phyloP scores from a whole-genome alignment of 2,113 vertebrate genomes.

The Zeus faber region DNA sequence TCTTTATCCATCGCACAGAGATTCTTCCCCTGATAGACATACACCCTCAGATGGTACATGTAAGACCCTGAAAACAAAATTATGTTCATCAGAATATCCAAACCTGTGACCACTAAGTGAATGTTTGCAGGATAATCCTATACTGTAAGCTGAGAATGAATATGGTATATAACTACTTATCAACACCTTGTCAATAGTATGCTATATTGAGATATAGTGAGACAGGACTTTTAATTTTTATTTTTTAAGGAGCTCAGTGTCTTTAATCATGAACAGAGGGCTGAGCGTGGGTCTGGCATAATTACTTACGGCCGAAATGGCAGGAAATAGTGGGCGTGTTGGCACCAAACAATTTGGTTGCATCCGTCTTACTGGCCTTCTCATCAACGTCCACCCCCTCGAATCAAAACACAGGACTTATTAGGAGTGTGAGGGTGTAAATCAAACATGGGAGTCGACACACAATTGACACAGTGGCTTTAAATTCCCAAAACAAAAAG shows the following conservation, averaged over 20 bases:
- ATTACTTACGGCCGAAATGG: slow-evolving; percentile 85
- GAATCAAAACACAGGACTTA: slow-evolving; percentile 35
- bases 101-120: too few relatives aligned
- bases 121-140: too few relatives aligned
- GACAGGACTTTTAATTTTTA: too few relatives aligned
- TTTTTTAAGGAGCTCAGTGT: neutral
- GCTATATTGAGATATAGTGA: too few relatives aligned
- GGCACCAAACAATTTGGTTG: slow-evolving; percentile 84
- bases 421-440: neutral
- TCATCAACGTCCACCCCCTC: slow-evolving; percentile 88
- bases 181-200: too few relatives aligned
- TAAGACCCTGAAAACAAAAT: slow-evolving; percentile 75
- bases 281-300: slow-evolving; percentile 24
- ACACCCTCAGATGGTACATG: slow-evolving; percentile 91
- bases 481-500: slow-evolving; percentile 11
- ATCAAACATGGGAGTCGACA: neutral
- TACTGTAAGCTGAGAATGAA: too few relatives aligned
- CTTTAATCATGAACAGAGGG: slow-evolving; percentile 44
- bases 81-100: slow-evolving; percentile 10
- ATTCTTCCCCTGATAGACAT: slow-evolving; percentile 90
- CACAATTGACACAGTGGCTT: neutral
- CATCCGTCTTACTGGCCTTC: slow-evolving; percentile 77
- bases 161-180: too few relatives aligned
- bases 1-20: slow-evolving; percentile 95
- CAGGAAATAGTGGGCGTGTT: slow-evolving; percentile 96